Evolutionary conservation across 2,797 vertebrate species (phyloP), one percentile per base, ranked within the genome.

Genomic region (Onychomys leucogaster): DNA sequence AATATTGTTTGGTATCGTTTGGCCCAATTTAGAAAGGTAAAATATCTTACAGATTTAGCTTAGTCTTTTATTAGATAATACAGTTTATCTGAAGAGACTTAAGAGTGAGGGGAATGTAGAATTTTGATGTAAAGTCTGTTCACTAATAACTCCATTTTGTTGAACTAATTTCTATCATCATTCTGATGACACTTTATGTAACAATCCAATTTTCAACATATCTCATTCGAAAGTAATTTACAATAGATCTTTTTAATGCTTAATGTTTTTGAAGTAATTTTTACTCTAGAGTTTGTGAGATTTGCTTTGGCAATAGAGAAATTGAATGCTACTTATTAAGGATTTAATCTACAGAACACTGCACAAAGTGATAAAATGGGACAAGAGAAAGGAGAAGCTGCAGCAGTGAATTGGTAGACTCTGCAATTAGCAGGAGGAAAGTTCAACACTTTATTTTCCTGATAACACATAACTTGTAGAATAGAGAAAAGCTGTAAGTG

Each of bases 251-350:
- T 27, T 81, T 57, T 37, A 13, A 92, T 84, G 3, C 21, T 52
- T 59, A 25, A 2, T 77, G 17, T 0, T 90, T 90, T 92, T 5
- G 12, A 19, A 89, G 1, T 21, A 81, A 67, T 29, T 59, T 95
- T 95, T 49, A 76, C 10, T 49, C 14, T 65, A 59, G 16, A 55
- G 14, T 84, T 96, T 11, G 11, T 76, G 46, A 19, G 1, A 71
- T 90, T 88, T 90, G n/a, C 49, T 91, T 92, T 55, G 57, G 13
- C 80, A 63, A 46, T 63, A 83, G 11, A 92, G 11, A n/a, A 91
- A 81, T 25, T 92, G 29, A 37, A 37, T 8, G 49, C 8, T 77
- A 73, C 16, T 88, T 71, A 55, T 67, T 37, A 69, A 81, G 1
- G 21, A 25, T 2, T 8, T 1, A 23, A 9, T 43, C 4, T 17